These are phyloP conservation scores for Hylaeus anthracinus DNA, from an alignment of 1,140 invertebrate genomes.

Conservation along the genomic window DNA sequence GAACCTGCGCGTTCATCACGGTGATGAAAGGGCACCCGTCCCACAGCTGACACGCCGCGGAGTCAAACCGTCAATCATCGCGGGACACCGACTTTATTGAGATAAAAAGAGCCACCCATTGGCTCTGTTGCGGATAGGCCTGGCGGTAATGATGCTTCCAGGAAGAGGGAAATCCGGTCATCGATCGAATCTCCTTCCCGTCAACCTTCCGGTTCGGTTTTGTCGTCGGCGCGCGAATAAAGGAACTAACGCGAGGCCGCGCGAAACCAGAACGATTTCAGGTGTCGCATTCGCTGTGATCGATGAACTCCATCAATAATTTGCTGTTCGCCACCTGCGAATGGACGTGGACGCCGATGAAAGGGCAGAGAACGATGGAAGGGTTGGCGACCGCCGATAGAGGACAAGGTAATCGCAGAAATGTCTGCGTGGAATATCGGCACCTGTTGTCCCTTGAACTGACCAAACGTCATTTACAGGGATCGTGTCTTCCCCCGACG, in stretches of 20 bases:
- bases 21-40: constrained; percentile 15
- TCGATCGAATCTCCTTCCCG: constrained; percentile 18
- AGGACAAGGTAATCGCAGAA: constrained; percentile 25
- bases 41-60: constrained; percentile 3
- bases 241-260: neutral
- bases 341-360: neutral
- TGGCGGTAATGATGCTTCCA: constrained; percentile 7
- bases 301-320: constrained; percentile 1
- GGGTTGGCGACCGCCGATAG: neutral
- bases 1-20: neutral
- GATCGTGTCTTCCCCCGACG: neutral
- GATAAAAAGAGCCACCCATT: constrained; percentile 28
- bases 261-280: neutral
- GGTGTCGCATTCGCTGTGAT: neutral
- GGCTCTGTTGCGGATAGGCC: constrained; percentile 2
- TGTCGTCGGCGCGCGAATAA: neutral
- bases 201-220: neutral
- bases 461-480: constrained; percentile 14
- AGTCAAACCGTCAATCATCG: constrained; percentile 32
- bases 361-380: neutral
- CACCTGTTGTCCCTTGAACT: constrained; percentile 40
- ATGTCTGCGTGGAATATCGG: constrained; percentile 31
- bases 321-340: neutral
- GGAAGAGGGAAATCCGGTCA: constrained; percentile 7
- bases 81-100: constrained; percentile 4